These are phyloP conservation scores for Carpatolechia fugitivella DNA, from an alignment of 2,888 invertebrate genomes.

Conservation along the genomic window DNA sequence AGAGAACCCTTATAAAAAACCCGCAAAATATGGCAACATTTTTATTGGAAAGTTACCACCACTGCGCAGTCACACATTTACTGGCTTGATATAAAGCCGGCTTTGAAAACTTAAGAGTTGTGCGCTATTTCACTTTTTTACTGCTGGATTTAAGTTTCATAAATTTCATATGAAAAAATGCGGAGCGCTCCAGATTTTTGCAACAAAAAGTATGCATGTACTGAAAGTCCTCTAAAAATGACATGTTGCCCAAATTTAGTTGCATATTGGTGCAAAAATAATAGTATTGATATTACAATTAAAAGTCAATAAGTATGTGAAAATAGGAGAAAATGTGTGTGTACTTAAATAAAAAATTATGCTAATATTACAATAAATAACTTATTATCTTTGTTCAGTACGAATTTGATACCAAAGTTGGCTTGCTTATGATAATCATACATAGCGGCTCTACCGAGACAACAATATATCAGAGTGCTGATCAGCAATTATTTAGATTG, in stretches of 20 bases:
- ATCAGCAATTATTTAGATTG: conserved; percentile 64
- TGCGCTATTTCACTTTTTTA: neutral
- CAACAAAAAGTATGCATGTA: neutral
- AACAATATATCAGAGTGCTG: conserved; percentile 37
- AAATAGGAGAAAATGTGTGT: too few species aligned
- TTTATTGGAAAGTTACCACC: conserved; percentile 6
- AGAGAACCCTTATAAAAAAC: conserved; percentile 3
- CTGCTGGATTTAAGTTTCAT: conserved; percentile 4
- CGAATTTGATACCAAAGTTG: too few species aligned
- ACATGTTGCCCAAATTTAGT: neutral
- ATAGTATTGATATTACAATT: too few species aligned
- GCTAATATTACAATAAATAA: too few species aligned
- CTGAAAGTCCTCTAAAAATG: neutral
- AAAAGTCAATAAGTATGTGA: too few species aligned
- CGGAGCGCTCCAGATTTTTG: neutral
- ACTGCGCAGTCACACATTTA: neutral
- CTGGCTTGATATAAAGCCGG: neutral
- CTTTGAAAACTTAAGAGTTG: conserved; percentile 3
- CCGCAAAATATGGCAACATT: conserved; percentile 1
- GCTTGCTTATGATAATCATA: too few species aligned
- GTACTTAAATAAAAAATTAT: too few species aligned
- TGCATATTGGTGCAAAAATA: too few species aligned
- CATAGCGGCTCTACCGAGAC: conserved; percentile 4
- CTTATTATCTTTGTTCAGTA: too few species aligned
- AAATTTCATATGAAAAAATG: conserved; percentile 5